phyloP scores from a whole-genome alignment of 2,888 invertebrate genomes.

The Lithosia quadra region DNA sequence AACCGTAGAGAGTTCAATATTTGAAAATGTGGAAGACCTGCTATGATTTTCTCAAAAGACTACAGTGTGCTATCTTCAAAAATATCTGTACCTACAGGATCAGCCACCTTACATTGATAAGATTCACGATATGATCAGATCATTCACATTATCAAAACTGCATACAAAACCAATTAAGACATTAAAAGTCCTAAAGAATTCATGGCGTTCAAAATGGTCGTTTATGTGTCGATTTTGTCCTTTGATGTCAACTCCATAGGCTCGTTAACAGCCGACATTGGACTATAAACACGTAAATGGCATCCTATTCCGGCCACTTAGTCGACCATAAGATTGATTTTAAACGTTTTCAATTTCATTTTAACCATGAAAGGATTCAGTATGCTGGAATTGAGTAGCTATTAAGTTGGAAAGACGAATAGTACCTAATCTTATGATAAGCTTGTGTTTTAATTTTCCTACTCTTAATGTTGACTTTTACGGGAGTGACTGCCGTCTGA shows the following conservation, averaged over 20 bases:
- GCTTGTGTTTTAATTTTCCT: too few species aligned
- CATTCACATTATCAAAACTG: background rate
- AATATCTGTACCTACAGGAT: too few species aligned
- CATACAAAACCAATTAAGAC: conserved; percentile 66
- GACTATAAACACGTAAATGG: conserved; percentile 59
- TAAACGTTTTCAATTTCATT: conserved; percentile 40
- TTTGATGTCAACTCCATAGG: conserved; percentile 63
- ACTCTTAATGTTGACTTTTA: too few species aligned
- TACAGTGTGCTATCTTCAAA: too few species aligned
- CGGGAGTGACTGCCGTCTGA: too few species aligned
- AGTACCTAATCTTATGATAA: background rate
- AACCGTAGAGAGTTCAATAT: too few species aligned
- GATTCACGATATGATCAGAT: background rate
- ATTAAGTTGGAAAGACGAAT: conserved; percentile 18
- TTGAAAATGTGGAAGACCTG: background rate
- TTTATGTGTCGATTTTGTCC: conserved; percentile 43
- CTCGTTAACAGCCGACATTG: conserved; percentile 53
- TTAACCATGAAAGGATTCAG: conserved; percentile 27
- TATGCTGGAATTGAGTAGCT: conserved; percentile 10
- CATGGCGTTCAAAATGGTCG: conserved; percentile 69
- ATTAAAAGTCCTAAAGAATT: conserved; percentile 62
- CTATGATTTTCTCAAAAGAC: background rate
- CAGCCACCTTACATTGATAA: background rate
- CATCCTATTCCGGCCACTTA: conserved; percentile 58
- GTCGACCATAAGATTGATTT: conserved; percentile 36